phyloP scores from a whole-genome alignment of 1,140 invertebrate species.

The Bombus superbus region DNA sequence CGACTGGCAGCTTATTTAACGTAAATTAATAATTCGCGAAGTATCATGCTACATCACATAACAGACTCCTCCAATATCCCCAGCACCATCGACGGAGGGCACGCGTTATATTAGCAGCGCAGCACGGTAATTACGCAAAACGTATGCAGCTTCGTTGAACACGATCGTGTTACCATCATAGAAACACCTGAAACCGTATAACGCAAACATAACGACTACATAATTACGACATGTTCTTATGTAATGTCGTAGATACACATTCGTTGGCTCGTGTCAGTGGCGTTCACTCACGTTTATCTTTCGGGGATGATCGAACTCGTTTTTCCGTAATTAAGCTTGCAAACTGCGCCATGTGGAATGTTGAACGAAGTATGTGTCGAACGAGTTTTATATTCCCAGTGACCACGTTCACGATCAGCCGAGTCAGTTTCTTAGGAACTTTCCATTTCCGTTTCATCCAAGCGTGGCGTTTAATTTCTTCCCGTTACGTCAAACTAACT shows the following conservation, averaged over 20 bases:
- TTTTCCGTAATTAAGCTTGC: not conserved
- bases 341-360: not conserved
- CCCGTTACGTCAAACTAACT: not conserved
- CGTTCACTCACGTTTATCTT: constrained; percentile 5
- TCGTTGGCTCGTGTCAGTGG: not conserved
- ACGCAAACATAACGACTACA: constrained; percentile 48
- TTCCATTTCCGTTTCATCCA: constrained; percentile 53
- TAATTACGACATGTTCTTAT: constrained; percentile 46
- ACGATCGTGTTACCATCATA: constrained; percentile 38
- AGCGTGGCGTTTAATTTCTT: constrained; percentile 44
- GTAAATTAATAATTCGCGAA: constrained; percentile 16
- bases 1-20: not conserved
- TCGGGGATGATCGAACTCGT: constrained; percentile 14
- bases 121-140: constrained; percentile 31
- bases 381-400: constrained; percentile 15
- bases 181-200: constrained; percentile 40
- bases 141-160: constrained; percentile 20
- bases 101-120: not conserved
- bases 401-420: constrained; percentile 13
- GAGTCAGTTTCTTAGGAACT: constrained; percentile 35
- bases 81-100: not conserved
- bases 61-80: not conserved
- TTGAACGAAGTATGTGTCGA: constrained; percentile 14
- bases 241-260: constrained; percentile 3
- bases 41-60: not conserved